phyloP scores from a whole-genome alignment of 2,113 vertebrate genomes.

The Cyprinodon variegatus region DNA sequence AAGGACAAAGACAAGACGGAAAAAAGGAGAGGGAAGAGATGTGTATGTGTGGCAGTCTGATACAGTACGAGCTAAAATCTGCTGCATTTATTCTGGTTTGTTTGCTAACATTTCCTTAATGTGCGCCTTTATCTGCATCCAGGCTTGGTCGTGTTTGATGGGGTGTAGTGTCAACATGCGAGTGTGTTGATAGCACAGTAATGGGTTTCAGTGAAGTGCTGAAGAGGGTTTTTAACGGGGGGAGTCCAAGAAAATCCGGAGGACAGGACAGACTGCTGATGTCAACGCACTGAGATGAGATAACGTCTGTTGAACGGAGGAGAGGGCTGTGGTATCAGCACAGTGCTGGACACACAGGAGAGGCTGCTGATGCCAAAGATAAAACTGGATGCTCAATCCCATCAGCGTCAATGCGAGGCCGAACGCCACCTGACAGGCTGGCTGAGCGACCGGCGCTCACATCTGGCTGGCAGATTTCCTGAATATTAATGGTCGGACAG shows the following conservation, averaged over 20 bases:
- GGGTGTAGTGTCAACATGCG: constrained; percentile 21
- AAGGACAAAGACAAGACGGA: constrained; percentile 49
- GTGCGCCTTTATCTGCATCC: neutral
- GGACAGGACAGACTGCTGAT: constrained; percentile 65
- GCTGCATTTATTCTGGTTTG: neutral
- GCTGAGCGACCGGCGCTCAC: constrained; percentile 33
- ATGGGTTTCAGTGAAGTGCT: constrained; percentile 50
- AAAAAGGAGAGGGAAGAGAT: neutral
- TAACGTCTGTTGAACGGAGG: constrained; percentile 52
- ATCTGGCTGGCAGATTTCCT: constrained; percentile 24
- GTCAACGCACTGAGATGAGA: constrained; percentile 71
- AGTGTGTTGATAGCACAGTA: constrained; percentile 44
- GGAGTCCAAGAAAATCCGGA: constrained; percentile 50
- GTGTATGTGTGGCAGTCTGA: neutral
- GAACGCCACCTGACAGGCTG: constrained; percentile 42
- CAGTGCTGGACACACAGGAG: constrained; percentile 51
- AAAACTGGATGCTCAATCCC: constrained; percentile 59
- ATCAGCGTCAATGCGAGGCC: constrained; percentile 57
- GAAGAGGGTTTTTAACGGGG: constrained; percentile 53
- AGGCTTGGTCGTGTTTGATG: neutral
- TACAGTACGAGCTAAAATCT: neutral
- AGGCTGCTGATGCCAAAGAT: constrained; percentile 69
- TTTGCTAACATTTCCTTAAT: neutral
- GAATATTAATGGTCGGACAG: constrained; percentile 32
- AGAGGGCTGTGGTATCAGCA: constrained; percentile 23